phyloP scores from a whole-genome alignment of 2,888 invertebrate species.

The Aricia artaxerxes region DNA sequence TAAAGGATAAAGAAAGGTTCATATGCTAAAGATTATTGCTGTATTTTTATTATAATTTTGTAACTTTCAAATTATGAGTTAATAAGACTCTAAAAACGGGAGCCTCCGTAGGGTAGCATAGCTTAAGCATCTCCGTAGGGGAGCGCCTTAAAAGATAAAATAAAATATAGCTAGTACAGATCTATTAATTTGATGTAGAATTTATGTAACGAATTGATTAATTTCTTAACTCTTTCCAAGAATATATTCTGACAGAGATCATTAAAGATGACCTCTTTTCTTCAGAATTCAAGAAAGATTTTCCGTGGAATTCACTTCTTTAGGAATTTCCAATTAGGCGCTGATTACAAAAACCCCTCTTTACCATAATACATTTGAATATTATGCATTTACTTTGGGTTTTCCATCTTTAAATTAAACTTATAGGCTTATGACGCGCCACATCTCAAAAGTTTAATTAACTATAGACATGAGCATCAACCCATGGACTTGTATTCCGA shows the following conservation, averaged over 20 bases:
- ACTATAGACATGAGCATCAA: not conserved
- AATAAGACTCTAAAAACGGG: too few relatives aligned
- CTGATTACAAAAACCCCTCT: constrained; percentile 19
- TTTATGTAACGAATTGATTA: not conserved
- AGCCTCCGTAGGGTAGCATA: too few relatives aligned
- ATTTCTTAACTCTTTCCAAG: not conserved
- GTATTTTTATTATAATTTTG: too few relatives aligned
- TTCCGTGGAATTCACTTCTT: constrained; percentile 9
- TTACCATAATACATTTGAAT: constrained; percentile 18
- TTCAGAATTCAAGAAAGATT: not conserved
- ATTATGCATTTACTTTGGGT: constrained; percentile 17
- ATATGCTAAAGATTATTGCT: too few relatives aligned
- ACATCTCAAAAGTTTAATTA: constrained; percentile 12
- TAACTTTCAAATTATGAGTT: too few relatives aligned
- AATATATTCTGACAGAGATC: not conserved
- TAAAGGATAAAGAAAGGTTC: too few relatives aligned
- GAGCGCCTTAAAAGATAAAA: not conserved
- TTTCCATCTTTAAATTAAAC: constrained; percentile 14
- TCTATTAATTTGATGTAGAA: not conserved
- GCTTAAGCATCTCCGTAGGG: too few relatives aligned
- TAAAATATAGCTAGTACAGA: not conserved
- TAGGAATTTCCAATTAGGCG: not conserved
- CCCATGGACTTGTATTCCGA: not conserved
- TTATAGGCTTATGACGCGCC: constrained; percentile 8
- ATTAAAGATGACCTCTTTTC: not conserved